Evolutionary conservation across 2,888 invertebrate genomes (phyloP).

Genomic region (Drosophila robusta): DNA sequence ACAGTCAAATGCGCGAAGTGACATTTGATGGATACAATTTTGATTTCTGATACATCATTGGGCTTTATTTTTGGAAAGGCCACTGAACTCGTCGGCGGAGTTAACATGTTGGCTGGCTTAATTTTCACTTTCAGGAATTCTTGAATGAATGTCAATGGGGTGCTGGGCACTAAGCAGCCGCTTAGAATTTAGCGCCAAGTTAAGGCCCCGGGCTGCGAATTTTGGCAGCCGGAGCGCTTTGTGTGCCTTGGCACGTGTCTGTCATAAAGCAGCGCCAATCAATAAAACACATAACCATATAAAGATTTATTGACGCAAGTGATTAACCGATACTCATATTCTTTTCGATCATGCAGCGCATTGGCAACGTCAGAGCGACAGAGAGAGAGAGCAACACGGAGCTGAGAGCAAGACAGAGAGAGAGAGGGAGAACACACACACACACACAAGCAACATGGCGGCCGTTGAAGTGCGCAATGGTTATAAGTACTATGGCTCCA

Average conservation of each 20-base stretch:
- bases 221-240: conserved; percentile 51
- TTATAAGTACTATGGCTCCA: conserved; percentile 89
- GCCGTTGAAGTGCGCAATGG: conserved; percentile 90
- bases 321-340: conserved; percentile 55
- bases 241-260: conserved; percentile 64
- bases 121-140: conserved; percentile 61
- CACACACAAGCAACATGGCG: conserved; percentile 77
- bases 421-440: conserved; percentile 6
- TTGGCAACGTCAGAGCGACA: conserved; percentile 33
- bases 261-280: conserved; percentile 73
- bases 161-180: conserved; percentile 38
- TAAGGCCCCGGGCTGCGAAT: conserved; percentile 24
- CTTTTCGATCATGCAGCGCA: conserved; percentile 44
- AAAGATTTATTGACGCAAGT: conserved; percentile 74
- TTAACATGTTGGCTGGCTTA: conserved; percentile 23
- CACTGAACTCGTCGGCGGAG: conserved; percentile 39
- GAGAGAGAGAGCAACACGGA: conserved; percentile 2
- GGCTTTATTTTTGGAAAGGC: conserved; percentile 3
- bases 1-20: conserved; percentile 2
- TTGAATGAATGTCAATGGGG: conserved; percentile 5
- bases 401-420: background rate
- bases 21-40: background rate
- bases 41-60: background rate
- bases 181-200: conserved; percentile 40
- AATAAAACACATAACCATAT: conserved; percentile 78